These are phyloP conservation scores for Bombus confusus DNA, from an alignment of 1,140 invertebrate genomes.

Conservation along the genomic window DNA sequence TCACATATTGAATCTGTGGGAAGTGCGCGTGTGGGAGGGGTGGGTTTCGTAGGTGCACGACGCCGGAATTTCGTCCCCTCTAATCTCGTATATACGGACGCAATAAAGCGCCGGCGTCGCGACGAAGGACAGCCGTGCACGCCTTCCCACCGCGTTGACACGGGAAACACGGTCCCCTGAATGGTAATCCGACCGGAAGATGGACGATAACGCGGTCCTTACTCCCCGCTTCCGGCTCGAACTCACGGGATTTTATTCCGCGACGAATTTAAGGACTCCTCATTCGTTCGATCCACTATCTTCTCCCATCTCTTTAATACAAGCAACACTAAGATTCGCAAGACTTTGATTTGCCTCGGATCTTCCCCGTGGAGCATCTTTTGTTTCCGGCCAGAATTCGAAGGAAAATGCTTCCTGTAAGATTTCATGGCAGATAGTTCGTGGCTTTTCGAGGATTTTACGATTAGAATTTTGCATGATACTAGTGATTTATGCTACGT, in stretches of 20 bases:
- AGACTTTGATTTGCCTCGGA: neutral
- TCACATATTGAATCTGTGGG: slow-evolving; percentile 45
- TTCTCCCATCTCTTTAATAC: no score
- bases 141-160: slow-evolving; percentile 9
- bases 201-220: slow-evolving; percentile 26
- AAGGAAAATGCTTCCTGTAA: neutral
- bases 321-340: neutral
- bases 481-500: no score
- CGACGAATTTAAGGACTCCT: slow-evolving; percentile 3
- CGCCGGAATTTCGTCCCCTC: slow-evolving; percentile 31
- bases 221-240: neutral
- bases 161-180: slow-evolving; percentile 15
- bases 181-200: slow-evolving; percentile 32
- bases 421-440: neutral
- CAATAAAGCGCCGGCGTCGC: slow-evolving; percentile 38
- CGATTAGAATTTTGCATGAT: neutral
- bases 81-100: slow-evolving; percentile 50
- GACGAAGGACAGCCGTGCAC: slow-evolving; percentile 22
- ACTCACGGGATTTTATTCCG: slow-evolving; percentile 9
- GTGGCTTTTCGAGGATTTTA: neutral
- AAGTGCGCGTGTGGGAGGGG: neutral
- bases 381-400: neutral
- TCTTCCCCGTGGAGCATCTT: neutral
- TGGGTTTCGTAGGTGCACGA: neutral
- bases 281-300: neutral